Conservation (phyloP, 2,888 invertebrate genomes). For the Acrocera orbiculus region DNA sequence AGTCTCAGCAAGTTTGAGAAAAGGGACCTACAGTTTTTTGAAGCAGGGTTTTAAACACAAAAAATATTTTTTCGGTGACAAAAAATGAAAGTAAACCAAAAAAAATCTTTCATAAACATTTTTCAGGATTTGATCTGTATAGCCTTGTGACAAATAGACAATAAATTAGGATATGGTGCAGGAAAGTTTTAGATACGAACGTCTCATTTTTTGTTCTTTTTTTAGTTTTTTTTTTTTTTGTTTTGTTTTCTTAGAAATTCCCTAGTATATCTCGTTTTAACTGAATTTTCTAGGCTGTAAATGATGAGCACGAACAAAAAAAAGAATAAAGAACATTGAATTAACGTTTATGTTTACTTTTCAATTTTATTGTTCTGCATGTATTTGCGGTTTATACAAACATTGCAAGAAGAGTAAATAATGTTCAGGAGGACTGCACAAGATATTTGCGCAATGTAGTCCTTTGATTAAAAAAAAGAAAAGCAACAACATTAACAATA, state of each 20-base stretch:
- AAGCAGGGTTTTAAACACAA: background rate
- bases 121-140: constrained; percentile 7
- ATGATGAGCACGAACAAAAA: too few relatives aligned
- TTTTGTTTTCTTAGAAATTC: background rate
- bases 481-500: constrained; percentile 3
- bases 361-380: constrained; percentile 5
- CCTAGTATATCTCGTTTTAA: background rate
- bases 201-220: background rate
- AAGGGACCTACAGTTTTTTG: too few relatives aligned
- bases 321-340: too few relatives aligned
- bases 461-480: constrained; percentile 1
- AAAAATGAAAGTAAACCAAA: too few relatives aligned
- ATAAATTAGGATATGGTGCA: constrained; percentile 11
- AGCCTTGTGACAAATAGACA: constrained; percentile 8
- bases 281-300: too few relatives aligned
- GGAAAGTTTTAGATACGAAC: background rate
- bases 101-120: too few relatives aligned
- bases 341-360: constrained; percentile 11
- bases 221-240: background rate
- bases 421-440: background rate
- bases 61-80: constrained; percentile 4
- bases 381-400: constrained; percentile 11
- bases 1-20: too few relatives aligned
- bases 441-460: constrained; percentile 6
- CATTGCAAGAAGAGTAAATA: constrained; percentile 1